Evolutionary conservation across 2,888 invertebrate genomes (phyloP).

Genomic region (Sarcophaga rosellei): DNA sequence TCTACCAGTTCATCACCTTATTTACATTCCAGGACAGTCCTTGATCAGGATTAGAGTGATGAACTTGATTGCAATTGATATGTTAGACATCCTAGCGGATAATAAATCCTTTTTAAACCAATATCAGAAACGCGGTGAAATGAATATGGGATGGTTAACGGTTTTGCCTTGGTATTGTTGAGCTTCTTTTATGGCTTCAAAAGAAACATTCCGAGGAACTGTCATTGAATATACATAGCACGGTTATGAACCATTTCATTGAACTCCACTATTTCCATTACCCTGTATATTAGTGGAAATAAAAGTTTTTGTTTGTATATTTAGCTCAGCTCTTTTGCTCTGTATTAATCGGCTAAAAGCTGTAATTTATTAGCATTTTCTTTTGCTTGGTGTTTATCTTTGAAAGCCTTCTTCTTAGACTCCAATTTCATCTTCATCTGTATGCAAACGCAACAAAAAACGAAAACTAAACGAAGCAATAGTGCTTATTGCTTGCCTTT

Average conservation of each 20-base stretch:
- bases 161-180: too few relatives aligned
- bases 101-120: too few relatives aligned
- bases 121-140: too few relatives aligned
- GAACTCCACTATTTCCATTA: not conserved
- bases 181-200: too few relatives aligned
- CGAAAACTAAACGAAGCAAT: conserved; percentile 46
- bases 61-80: too few relatives aligned
- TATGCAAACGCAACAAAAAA: conserved; percentile 20
- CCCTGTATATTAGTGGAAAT: conserved; percentile 27
- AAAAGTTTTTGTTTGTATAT: conserved; percentile 44
- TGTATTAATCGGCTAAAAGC: conserved; percentile 68
- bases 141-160: too few relatives aligned
- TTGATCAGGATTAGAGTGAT: too few relatives aligned
- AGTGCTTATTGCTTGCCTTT: conserved; percentile 49
- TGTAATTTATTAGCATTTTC: conserved; percentile 68
- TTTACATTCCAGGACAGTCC: too few relatives aligned
- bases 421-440: conserved; percentile 54
- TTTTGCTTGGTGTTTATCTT: conserved; percentile 67
- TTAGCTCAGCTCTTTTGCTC: conserved; percentile 61
- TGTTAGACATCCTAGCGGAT: too few relatives aligned
- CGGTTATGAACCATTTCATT: not conserved
- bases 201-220: too few relatives aligned
- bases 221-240: not conserved
- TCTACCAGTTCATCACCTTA: too few relatives aligned
- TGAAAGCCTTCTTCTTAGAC: conserved; percentile 53